Percentiles rank a stretch among this genome's conserved stretches.
Conservation (phyloP, 2,113 vertebrate species). For the Myodes glareolus region DNA sequence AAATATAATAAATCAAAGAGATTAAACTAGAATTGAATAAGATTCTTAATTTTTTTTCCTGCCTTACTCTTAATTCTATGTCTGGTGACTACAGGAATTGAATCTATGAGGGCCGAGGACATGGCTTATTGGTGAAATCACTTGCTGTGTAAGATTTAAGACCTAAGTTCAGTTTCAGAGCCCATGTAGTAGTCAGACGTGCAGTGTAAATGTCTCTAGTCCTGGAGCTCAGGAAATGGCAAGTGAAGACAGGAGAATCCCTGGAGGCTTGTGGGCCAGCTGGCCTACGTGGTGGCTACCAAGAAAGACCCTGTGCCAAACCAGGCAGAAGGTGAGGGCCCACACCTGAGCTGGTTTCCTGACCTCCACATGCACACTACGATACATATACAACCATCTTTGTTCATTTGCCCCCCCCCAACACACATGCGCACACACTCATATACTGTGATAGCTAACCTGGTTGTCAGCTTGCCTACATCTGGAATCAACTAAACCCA, state of each 20-base stretch:
- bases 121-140: neutral
- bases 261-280: neutral
- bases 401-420: neutral
- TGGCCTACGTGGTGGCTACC: neutral
- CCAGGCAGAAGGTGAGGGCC: neutral
- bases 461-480: neutral
- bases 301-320: neutral
- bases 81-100: neutral
- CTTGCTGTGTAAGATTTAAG: neutral
- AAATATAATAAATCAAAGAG: slow-evolving; percentile 21
- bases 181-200: too few relatives aligned
- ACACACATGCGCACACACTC: neutral
- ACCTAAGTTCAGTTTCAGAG: neutral
- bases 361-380: neutral
- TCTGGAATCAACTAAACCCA: neutral
- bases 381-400: neutral
- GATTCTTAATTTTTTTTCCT: slow-evolving; percentile 24
- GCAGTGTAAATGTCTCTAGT: neutral
- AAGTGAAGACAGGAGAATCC: neutral
- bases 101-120: neutral
- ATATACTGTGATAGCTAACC: neutral
- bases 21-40: neutral
- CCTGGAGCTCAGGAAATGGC: neutral
- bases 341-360: neutral
- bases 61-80: neutral